Conservation (phyloP, 2,113 vertebrate species). For the Erythrocercus mccallii region DNA sequence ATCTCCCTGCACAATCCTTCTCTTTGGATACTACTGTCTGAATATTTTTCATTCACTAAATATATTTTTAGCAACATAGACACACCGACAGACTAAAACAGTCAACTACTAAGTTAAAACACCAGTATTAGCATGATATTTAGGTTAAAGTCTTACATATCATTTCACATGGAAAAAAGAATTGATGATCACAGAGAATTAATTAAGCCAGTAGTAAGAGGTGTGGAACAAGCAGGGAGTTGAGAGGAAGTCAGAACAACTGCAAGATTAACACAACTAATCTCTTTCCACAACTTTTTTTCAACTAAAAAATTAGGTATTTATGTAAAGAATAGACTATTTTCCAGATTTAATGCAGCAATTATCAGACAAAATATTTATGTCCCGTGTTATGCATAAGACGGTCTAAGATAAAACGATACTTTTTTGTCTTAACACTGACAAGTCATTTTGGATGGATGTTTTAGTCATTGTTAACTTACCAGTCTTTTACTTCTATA, state of each 20-base stretch:
- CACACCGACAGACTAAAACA: not conserved
- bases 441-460: not conserved
- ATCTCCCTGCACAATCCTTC: not conserved
- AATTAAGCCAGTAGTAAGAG: not conserved
- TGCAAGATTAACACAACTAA: not conserved
- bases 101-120: not conserved
- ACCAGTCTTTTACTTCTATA: not conserved
- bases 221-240: not conserved
- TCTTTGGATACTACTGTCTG: not conserved
- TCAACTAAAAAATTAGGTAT: not conserved
- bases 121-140: not conserved
- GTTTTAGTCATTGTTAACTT: not conserved
- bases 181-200: not conserved
- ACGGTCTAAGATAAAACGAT: not conserved
- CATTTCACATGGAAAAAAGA: not conserved
- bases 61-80: not conserved
- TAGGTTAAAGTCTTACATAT: not conserved
- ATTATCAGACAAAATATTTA: not conserved
- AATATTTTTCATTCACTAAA: not conserved
- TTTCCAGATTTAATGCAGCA: not conserved
- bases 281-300: not conserved
- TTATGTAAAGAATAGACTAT: not conserved
- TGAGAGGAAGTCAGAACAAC: not conserved
- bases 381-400: not conserved
- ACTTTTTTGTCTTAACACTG: not conserved